phyloP scores from a whole-genome alignment of 2,113 vertebrate species.

The Callaeas wilsoni region DNA sequence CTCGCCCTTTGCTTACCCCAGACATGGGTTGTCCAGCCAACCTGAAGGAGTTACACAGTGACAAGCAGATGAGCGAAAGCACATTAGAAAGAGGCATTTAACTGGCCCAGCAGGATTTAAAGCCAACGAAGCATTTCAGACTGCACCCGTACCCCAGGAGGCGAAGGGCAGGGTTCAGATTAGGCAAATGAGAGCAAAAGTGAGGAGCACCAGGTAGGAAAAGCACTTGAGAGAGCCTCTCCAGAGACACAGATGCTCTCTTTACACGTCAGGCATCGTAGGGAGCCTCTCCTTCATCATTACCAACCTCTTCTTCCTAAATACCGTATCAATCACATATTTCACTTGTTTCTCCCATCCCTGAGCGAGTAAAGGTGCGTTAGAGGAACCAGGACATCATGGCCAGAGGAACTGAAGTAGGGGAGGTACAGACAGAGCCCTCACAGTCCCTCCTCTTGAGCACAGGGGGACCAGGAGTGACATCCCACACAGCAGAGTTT shows the following conservation, averaged over 20 bases:
- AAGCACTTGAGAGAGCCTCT: not conserved
- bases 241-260: not conserved
- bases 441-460: rapidly evolving
- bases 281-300: not conserved
- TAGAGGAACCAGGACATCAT: not conserved
- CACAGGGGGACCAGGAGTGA: not conserved
- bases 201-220: not conserved
- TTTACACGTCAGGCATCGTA: rapidly evolving
- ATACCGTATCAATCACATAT: rapidly evolving
- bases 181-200: not conserved
- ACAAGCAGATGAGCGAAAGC: not conserved
- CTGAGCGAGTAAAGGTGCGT: rapidly evolving
- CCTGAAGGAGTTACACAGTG: not conserved
- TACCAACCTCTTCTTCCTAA: not conserved
- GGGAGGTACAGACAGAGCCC: not conserved
- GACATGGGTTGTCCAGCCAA: not conserved
- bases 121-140: constrained; percentile 16
- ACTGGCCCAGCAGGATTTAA: constrained; percentile 11
- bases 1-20: not conserved
- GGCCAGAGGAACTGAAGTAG: not conserved
- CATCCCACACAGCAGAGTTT: rapidly evolving
- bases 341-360: not conserved
- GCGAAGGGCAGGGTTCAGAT: not conserved
- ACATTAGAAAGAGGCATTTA: not conserved
- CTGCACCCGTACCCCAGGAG: not conserved